Evolutionary conservation across 2,113 vertebrate genomes (phyloP).

Genomic region (Pica pica): DNA sequence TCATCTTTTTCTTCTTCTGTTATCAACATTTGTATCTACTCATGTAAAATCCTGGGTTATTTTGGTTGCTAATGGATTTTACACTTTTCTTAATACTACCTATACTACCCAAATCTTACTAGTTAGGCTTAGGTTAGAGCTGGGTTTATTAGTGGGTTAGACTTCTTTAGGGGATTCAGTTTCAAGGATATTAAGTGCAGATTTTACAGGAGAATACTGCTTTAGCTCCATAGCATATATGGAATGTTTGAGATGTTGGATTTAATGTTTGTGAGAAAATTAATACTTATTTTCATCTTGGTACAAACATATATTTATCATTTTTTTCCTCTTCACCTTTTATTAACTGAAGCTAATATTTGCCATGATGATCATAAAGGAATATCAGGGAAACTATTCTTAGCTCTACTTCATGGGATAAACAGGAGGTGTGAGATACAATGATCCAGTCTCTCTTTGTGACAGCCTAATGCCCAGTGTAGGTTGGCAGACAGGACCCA

Average conservation of each 20-base stretch:
- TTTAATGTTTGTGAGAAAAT: background rate
- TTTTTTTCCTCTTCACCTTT: background rate
- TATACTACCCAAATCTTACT: background rate
- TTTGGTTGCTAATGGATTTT: background rate
- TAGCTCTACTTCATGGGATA: background rate
- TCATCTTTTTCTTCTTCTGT: background rate
- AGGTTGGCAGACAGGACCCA: background rate
- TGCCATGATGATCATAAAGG: background rate
- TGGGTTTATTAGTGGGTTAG: background rate
- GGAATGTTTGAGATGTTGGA: background rate
- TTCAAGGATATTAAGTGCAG: background rate
- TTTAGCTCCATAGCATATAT: background rate
- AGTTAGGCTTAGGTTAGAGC: background rate
- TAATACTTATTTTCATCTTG: background rate
- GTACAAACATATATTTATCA: background rate
- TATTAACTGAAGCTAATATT: background rate
- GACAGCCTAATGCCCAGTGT: background rate
- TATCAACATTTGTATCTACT: background rate
- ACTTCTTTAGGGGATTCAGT: background rate
- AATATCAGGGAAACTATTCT: background rate
- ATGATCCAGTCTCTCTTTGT: background rate
- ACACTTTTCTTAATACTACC: background rate
- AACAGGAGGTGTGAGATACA: slow-evolving; percentile 20
- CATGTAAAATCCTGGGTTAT: background rate
- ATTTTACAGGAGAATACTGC: background rate